Evolutionary conservation across 2,113 vertebrate genomes (phyloP).

Genomic region (Montifringilla adamsi): DNA sequence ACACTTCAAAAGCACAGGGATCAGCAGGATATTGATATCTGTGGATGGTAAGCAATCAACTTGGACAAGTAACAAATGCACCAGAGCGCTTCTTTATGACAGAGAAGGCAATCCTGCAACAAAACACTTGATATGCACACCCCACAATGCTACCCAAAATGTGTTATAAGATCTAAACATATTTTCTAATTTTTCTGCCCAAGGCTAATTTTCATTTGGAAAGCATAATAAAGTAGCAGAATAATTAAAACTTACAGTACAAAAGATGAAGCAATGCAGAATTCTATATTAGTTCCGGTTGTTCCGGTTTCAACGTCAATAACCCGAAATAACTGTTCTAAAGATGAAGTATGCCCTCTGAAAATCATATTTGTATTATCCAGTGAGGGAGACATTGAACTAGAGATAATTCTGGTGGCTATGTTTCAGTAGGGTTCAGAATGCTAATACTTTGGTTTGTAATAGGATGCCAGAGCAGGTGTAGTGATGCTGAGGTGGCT

Average conservation of each 20-base stretch:
- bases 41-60: background rate
- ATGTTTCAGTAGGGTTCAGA: background rate
- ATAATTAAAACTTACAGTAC: slow-evolving; percentile 51
- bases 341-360: slow-evolving; percentile 13
- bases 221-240: background rate
- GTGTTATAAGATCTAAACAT: background rate
- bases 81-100: background rate
- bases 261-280: slow-evolving; percentile 13
- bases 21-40: slow-evolving; percentile 1
- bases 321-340: background rate
- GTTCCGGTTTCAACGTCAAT: slow-evolving; percentile 25
- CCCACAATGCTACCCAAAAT: background rate
- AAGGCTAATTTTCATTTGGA: slow-evolving; percentile 12
- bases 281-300: slow-evolving; percentile 42
- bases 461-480: background rate
- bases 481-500: background rate
- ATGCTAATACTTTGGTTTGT: background rate
- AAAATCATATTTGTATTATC: slow-evolving; percentile 34
- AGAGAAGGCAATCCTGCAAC: background rate
- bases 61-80: background rate
- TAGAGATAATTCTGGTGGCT: background rate
- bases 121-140: background rate
- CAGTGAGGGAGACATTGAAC: background rate
- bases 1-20: background rate
- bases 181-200: slow-evolving; percentile 4